These are phyloP conservation scores for Pogonomyrmex californicus DNA, from an alignment of 1,140 invertebrate species.

Conservation along the genomic window DNA sequence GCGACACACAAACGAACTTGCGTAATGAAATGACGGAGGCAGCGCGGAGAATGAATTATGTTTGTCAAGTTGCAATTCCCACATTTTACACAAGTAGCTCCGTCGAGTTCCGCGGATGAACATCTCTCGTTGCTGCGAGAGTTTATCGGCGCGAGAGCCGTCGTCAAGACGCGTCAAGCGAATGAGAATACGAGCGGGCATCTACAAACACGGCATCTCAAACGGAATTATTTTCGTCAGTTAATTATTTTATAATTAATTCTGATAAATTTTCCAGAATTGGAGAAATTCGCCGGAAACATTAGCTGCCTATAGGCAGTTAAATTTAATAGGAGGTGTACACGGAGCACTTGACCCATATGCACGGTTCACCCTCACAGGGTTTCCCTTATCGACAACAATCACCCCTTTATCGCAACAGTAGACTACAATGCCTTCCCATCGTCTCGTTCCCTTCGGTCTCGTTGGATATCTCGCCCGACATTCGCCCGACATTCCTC, in stretches of 20 bases:
- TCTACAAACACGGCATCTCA: not conserved
- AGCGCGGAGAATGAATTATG: conserved; percentile 46
- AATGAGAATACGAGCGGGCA: not conserved
- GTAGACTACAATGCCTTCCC: not conserved
- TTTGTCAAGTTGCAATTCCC: conserved; percentile 30
- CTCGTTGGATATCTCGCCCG: not conserved
- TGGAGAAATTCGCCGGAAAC: not conserved
- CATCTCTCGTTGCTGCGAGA: not conserved
- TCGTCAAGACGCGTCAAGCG: not conserved
- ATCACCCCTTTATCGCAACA: conserved; percentile 20
- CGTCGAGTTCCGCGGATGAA: not conserved
- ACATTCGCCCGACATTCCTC: not conserved
- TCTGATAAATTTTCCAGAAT: not conserved
- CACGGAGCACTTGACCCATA: conserved; percentile 8
- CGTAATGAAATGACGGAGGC: conserved; percentile 6
- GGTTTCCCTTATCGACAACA: conserved; percentile 30
- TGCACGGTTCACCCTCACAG: conserved; percentile 10
- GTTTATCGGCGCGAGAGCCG: not conserved
- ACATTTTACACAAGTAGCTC: not conserved
- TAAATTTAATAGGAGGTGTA: not conserved
- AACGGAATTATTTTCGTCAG: not conserved
- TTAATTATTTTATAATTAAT: not conserved
- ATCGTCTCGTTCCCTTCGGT: not conserved
- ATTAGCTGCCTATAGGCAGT: too few species aligned
- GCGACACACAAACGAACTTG: not conserved